These are phyloP conservation scores for Vanessa atalanta DNA, from an alignment of 1,140 invertebrate genomes.

Conservation along the genomic window DNA sequence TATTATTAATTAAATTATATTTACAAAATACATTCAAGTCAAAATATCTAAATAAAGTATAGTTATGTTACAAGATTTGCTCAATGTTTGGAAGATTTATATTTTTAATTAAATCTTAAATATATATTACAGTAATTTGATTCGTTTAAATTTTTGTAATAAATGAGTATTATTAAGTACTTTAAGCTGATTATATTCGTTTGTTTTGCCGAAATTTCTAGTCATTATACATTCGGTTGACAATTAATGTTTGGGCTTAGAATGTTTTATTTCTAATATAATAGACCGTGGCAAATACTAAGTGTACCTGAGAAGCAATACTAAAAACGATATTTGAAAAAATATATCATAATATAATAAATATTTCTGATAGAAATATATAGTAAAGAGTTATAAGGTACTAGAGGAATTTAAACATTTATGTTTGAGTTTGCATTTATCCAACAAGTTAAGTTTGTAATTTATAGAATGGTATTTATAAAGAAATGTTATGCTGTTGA, in stretches of 20 bases:
- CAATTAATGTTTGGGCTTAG: not conserved
- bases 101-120: constrained; percentile 4
- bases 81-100: constrained; percentile 1
- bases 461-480: constrained; percentile 5
- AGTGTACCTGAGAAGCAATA: constrained; percentile 12
- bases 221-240: no score
- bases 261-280: not conserved
- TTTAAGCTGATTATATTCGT: not conserved
- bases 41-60: not conserved
- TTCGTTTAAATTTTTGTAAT: not conserved
- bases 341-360: constrained; percentile 5
- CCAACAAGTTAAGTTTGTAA: constrained; percentile 15
- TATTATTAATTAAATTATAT: not conserved
- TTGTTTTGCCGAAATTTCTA: not conserved
- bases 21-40: no score
- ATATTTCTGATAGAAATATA: constrained; percentile 12
- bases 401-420: not conserved
- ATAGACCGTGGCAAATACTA: not conserved
- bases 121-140: not conserved
- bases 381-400: not conserved
- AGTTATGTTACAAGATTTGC: constrained; percentile 12
- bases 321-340: not conserved
- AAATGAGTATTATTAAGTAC: not conserved
- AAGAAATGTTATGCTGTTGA: not conserved
- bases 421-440: constrained; percentile 7